These are phyloP conservation scores for Otolemur crassicaudatus DNA, from an alignment of 2,797 vertebrate species.

Conservation along the genomic window DNA sequence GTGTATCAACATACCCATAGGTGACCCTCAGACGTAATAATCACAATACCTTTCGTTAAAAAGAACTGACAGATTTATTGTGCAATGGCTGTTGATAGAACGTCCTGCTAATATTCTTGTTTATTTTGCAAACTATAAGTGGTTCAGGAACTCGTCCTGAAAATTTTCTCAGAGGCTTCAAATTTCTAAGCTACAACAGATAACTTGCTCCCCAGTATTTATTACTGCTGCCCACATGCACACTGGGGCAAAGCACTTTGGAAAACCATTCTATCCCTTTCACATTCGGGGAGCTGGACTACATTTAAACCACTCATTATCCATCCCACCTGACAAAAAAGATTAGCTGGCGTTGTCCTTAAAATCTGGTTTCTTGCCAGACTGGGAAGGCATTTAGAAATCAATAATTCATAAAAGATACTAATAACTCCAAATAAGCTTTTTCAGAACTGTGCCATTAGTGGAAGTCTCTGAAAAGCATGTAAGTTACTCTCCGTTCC, in stretches of 20 bases:
- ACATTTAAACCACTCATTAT: background rate
- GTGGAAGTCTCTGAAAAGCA: background rate
- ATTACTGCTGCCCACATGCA: background rate
- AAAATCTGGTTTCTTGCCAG: constrained; percentile 35
- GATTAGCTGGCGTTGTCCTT: constrained; percentile 36
- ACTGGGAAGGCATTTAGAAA: constrained; percentile 64
- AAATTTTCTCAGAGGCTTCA: background rate
- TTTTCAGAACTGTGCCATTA: constrained; percentile 53
- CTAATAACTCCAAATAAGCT: constrained; percentile 50
- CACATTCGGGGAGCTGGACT: background rate
- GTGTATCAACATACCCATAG: background rate
- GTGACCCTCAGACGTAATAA: background rate
- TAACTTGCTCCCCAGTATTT: background rate
- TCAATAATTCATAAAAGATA: constrained; percentile 67
- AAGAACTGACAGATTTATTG: background rate
- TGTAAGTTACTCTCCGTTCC: background rate
- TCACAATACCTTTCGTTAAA: background rate
- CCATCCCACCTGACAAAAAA: background rate
- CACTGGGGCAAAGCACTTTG: background rate
- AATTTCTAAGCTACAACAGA: constrained; percentile 19
- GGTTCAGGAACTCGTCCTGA: background rate
- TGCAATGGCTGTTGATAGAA: background rate
- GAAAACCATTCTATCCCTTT: constrained; percentile 10
- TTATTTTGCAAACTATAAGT: constrained; percentile 8
- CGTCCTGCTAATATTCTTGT: background rate